Percentiles rank a stretch among this genome's conserved stretches.
Evolutionary conservation across 2,797 vertebrate species (phyloP).

Genomic region (Chromis chromis): DNA sequence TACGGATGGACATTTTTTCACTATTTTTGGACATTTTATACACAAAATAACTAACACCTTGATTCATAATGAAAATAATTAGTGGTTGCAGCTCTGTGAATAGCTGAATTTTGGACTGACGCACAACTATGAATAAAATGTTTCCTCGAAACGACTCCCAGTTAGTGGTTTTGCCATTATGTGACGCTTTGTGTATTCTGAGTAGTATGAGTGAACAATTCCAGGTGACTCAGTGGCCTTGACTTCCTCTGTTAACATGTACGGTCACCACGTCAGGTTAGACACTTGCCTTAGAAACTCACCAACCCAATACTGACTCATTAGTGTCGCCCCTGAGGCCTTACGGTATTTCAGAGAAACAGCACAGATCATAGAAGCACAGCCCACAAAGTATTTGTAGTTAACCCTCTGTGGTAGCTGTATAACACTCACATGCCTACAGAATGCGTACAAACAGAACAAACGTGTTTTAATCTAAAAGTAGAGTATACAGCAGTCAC

Average conservation of each 20-base stretch:
- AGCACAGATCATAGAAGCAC: conserved; percentile 4
- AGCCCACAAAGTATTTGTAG: conserved; percentile 16
- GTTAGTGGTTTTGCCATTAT: conserved; percentile 23
- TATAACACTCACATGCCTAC: background rate
- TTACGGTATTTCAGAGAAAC: conserved; percentile 7
- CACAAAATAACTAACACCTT: background rate
- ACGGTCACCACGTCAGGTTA: conserved; percentile 15
- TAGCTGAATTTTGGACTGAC: background rate
- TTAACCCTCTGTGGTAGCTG: background rate
- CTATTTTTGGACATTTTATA: background rate
- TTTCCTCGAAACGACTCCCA: background rate
- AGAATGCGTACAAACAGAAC: background rate
- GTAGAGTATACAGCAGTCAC: too few species aligned
- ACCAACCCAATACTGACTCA: conserved; percentile 53
- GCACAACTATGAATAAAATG: conserved; percentile 2
- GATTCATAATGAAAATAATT: background rate
- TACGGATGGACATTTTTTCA: background rate
- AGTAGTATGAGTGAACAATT: conserved; percentile 50
- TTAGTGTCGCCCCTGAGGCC: conserved; percentile 2
- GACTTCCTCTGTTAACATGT: conserved; percentile 37
- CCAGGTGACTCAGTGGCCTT: conserved; percentile 54
- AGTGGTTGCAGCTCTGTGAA: background rate
- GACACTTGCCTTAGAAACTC: conserved; percentile 25
- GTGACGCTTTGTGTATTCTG: conserved; percentile 2
- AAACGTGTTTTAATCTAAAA: too few species aligned